Evolutionary conservation across 2,797 vertebrate species (phyloP), one percentile per base, ranked within the genome.

Genomic region (Arremon brunneinucha): DNA sequence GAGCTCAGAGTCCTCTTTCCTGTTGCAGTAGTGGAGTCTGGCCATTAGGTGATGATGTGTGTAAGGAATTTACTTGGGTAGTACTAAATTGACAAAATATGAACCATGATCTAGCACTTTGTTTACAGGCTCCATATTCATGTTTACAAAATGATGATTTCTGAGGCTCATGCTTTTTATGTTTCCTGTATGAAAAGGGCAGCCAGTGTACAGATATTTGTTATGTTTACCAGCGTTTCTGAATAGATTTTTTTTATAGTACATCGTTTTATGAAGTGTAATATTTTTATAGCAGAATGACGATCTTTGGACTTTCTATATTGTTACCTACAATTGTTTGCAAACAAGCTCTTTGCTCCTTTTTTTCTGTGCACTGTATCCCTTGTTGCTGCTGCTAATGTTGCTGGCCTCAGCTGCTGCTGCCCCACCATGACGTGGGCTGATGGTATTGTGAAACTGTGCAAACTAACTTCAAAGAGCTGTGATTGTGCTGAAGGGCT

Each of bases 191-290:
- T 43, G 90, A 78, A 94, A 93, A 49, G 74, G 93, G 92, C 77
- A 89, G 86, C 84, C 85, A 2, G 95, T 96, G 94, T 97, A 96
- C 95, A 97, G 91, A 84, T 97, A 97, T 96, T 97, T 97, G 96
- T 97, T 97, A 97, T 43, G 95, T 96, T 97, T 97, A 97, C 94
- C 94, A 96, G 94, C 92, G 28, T 97, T 98, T 97, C 94, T 49
- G 88, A 97, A 91, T 80, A 93, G 96, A 87, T 92, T 97, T 97
- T 97, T 98, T 98, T 97, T 44, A 91, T 94, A 97, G 97, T 96
- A 97, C 78, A 89, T 96, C 97, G 94, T 97, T 98, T 98, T 98
- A 97, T 96, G 97, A 98, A 97, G 96, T 96, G 96, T 95, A 93
- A 94, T 97, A 70, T 96, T 97, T 98, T 98, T 95, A 97, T 96